Evolutionary conservation across 2,888 invertebrate genomes (phyloP).

Genomic region (Caenorhabditis plicata): DNA sequence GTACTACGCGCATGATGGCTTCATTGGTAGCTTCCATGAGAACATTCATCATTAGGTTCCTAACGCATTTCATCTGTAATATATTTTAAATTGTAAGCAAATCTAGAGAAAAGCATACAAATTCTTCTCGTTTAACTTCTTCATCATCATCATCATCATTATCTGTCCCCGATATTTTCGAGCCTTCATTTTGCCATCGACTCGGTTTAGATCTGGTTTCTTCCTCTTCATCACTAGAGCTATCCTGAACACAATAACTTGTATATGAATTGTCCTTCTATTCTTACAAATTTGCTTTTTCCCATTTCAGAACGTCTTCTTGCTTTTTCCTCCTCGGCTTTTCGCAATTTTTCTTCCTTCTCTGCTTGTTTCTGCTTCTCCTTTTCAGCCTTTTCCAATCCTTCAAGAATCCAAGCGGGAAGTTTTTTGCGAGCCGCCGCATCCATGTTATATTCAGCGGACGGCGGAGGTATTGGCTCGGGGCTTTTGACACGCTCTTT

Average conservation of each 20-base stretch:
- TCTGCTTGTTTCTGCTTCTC: constrained; percentile 84
- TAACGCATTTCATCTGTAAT: constrained; percentile 39
- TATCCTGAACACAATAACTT: constrained; percentile 30
- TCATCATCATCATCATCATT: constrained; percentile 7
- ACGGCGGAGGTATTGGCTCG: background rate
- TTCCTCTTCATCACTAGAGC: constrained; percentile 49
- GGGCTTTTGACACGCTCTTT: background rate
- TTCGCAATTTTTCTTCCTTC: constrained; percentile 67
- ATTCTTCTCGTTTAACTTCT: constrained; percentile 23
- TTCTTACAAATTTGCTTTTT: constrained; percentile 52
- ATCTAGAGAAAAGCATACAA: constrained; percentile 10
- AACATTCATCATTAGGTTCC: constrained; percentile 79
- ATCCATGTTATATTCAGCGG: constrained; percentile 13
- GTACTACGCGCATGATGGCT: constrained; percentile 82
- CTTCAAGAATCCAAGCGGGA: constrained; percentile 97
- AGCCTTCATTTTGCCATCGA: background rate
- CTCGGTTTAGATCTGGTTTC: background rate
- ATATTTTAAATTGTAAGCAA: background rate
- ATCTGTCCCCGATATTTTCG: background rate
- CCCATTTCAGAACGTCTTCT: constrained; percentile 42
- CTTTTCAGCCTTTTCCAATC: constrained; percentile 93
- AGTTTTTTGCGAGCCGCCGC: constrained; percentile 68
- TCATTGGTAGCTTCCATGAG: constrained; percentile 88
- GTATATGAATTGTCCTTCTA: background rate
- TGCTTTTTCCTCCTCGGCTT: constrained; percentile 38